phyloP scores from a whole-genome alignment of 2,888 invertebrate genomes.

The Ashinkailepas kermadecensis region DNA sequence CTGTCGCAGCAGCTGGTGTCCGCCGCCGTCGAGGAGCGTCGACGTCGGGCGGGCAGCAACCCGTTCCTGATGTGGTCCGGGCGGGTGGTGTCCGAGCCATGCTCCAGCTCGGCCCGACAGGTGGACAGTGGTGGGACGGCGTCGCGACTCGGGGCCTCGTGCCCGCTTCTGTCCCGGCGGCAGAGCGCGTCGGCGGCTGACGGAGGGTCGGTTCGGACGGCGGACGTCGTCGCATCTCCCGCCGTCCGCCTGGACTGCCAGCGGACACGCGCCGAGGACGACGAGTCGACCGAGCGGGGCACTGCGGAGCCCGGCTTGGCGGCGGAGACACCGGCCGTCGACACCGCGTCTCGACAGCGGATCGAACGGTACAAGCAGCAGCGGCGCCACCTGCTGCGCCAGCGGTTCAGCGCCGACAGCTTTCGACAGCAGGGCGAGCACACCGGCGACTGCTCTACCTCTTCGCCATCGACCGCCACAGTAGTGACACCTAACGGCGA shows the following conservation, averaged over 20 bases:
- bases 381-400: constrained; percentile 72
- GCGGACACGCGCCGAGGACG: too few species aligned
- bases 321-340: constrained; percentile 41
- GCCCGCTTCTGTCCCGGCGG: too few species aligned
- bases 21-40: neutral
- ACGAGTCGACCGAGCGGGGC: neutral
- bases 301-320: neutral
- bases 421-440: constrained; percentile 37
- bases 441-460: neutral
- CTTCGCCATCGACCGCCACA: neutral
- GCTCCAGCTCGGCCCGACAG: constrained; percentile 25
- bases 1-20: neutral
- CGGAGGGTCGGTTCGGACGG: neutral
- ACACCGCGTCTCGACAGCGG: constrained; percentile 60
- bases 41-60: neutral
- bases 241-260: neutral
- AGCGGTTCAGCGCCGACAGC: constrained; percentile 65
- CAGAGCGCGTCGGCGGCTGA: neutral
- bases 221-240: constrained; percentile 24
- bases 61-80: too few species aligned
- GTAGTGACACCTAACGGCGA: neutral
- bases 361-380: constrained; percentile 88
- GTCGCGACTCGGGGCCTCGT: neutral
- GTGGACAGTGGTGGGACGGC: constrained; percentile 9
- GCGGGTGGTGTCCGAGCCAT: too few species aligned